Evolutionary conservation across 2,888 invertebrate genomes (phyloP), one percentile per base, ranked within the genome.

Genomic region (Autographa gamma): DNA sequence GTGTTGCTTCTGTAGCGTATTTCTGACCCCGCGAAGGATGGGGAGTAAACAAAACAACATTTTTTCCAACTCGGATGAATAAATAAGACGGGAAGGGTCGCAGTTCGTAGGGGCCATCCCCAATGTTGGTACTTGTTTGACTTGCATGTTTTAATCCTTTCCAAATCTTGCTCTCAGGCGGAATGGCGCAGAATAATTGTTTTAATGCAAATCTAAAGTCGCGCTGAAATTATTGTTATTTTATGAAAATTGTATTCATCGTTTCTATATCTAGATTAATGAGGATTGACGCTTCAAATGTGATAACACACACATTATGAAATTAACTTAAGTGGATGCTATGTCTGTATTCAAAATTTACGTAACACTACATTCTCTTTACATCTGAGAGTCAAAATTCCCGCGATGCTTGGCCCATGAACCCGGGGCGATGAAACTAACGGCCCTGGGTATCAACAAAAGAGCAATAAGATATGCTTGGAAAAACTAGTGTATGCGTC

Each of bases 401-500:
- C 80, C 82, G 84, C 71, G 85, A 86, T 81, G 76, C 75, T 76
- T 73, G 80, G 81, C 86, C 85, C 78, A 85, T 88, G 90, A 91
- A 91, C 93, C 92, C 91, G 88, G 89, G 73, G 93, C 95, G 95
- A 96, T 95, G 96, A 96, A 96, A 95, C 93, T 95, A 96, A 96
- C 95, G 92, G 91, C 89, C 93, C 91, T 81, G 89, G 94, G 95
- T 92, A 95, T 93, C 93, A 95, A 95, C 96, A 95, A 94, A 96
- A 92, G 95, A 90, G 95, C 95, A 92, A 95, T 96, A 96, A 95
- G 95, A 96, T 96, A 96, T 96, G 95, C 95, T 94, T 91, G 94
- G 94, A 94, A 95, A 94, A 95, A 95, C 95, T 95, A 93, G 94
- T 92, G 92, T 91, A 95, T 92, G 85, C 76, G 86, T 89, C 95